Conservation (phyloP, 2,888 invertebrate genomes). For the Drosophila hamatofila region DNA sequence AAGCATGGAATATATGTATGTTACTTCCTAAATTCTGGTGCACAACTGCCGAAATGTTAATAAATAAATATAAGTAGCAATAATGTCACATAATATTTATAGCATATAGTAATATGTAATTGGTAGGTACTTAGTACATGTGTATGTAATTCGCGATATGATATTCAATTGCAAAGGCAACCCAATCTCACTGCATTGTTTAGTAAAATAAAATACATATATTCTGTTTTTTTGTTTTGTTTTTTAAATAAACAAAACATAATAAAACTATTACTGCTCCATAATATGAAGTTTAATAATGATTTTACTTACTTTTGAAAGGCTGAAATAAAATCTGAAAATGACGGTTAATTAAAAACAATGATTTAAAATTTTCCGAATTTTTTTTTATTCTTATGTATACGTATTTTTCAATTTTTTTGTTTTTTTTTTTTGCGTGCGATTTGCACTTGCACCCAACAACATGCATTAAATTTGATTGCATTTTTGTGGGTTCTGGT, state of each 20-base stretch:
- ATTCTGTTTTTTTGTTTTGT: slow-evolving; percentile 38
- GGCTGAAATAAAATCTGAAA: slow-evolving; percentile 1
- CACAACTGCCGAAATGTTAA: slow-evolving; percentile 51
- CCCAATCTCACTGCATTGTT: slow-evolving; percentile 5
- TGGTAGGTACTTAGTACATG: slow-evolving; percentile 63
- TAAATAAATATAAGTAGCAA: slow-evolving; percentile 28
- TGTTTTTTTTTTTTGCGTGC: slow-evolving; percentile 58
- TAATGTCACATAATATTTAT: slow-evolving; percentile 17
- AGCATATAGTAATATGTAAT: slow-evolving; percentile 37
- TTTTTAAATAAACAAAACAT: slow-evolving; percentile 32
- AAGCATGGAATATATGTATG: slow-evolving; percentile 14
- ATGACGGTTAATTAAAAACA: slow-evolving; percentile 40
- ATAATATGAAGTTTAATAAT: neutral
- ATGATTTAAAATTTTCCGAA: slow-evolving; percentile 61
- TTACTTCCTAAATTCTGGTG: slow-evolving; percentile 35
- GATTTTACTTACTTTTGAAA: slow-evolving; percentile 3
- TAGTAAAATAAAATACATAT: slow-evolving; percentile 21
- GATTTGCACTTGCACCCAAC: slow-evolving; percentile 54
- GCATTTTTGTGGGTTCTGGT: slow-evolving; percentile 44
- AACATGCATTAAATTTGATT: slow-evolving; percentile 57
- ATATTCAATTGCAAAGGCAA: slow-evolving; percentile 18
- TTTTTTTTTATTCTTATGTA: slow-evolving; percentile 64
- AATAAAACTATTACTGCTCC: neutral
- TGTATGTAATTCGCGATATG: slow-evolving; percentile 37
- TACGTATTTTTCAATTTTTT: slow-evolving; percentile 58